Base-by-base conservation (phyloP, 2,113 vertebrate genomes). In the Alethe diademata region DNA sequence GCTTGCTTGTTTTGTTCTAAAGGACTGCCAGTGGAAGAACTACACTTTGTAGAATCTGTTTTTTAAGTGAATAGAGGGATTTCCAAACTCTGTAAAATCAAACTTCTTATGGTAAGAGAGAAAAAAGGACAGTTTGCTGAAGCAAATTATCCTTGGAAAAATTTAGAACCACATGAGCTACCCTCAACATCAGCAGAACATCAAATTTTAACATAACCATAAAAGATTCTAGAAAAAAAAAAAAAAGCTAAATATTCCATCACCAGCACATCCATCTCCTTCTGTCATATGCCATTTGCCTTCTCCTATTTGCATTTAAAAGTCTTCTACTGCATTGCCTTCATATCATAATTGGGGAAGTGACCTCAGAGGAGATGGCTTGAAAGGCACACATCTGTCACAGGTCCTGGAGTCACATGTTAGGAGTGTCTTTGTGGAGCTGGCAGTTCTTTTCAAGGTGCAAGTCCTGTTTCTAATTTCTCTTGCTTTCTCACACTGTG, bases 221-320 rank as follows among this genome's bases (percentile, higher is more conserved):
- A 38, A 35, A 74, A 54, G 0, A 3, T 31, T 35, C 40, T 28
- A 60, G n/a, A 57, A 71, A 87, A 70, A 23, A 23, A 47, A 83
- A 60, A 35, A 72, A 87, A 81, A 53, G 19, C 33, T 53, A 70
- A 85, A 87, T 57, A 71, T 81, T 81, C 78, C 79, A 60, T 73
- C 51, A 65, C 40, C 58, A 80, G 31, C 45, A 64, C 40, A 31
- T 60, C 53, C 62, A 57, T 56, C 40, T 51, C 50, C 42, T 90
- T 71, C 69, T 83, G 66, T 58, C 81, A 73, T 54, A 65, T 89
- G 76, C 13, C 48, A 58, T 54, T 87, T 81, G 35, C 26, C 25
- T 74, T 38, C 47, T 76, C 40, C 9, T 51, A 79, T 95, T 95
- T 96, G 89, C 87, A 96, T 90, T 78, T 93, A 58, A 94, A 96